Percentiles rank a stretch among this genome's conserved stretches.
These are phyloP conservation scores for Poecile montanus DNA, from an alignment of 2,797 vertebrate genomes.

Conservation along the genomic window DNA sequence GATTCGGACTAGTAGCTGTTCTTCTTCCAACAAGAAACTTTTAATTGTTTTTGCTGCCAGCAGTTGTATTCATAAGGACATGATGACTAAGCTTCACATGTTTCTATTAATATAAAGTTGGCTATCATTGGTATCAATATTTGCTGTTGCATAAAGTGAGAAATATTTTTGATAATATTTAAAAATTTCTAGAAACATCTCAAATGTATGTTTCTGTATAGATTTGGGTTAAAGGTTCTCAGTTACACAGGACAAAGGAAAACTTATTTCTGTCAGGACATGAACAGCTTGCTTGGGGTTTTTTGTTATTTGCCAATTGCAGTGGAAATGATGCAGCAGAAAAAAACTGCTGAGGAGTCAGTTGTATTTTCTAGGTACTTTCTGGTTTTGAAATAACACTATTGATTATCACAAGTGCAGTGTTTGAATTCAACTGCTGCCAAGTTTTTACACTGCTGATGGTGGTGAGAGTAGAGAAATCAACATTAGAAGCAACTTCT, in stretches of 20 bases:
- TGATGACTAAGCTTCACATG: slow-evolving; percentile 20
- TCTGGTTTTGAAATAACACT: slow-evolving; percentile 29
- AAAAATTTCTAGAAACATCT: background rate
- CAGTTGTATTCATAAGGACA: background rate
- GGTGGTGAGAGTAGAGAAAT: background rate
- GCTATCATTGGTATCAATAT: background rate
- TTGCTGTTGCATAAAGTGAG: background rate
- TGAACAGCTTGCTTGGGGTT: background rate
- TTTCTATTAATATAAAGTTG: slow-evolving; percentile 26
- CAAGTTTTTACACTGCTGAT: background rate
- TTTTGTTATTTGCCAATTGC: background rate
- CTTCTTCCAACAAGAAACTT: background rate
- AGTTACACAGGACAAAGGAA: background rate
- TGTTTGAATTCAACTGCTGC: background rate
- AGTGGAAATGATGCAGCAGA: slow-evolving; percentile 51
- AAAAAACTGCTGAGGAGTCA: slow-evolving; percentile 46
- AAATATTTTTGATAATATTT: background rate
- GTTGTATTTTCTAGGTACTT: slow-evolving; percentile 50
- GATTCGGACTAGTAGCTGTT: background rate
- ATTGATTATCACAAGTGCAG: background rate
- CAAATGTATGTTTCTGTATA: background rate
- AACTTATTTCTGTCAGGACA: background rate
- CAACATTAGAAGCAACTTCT: background rate
- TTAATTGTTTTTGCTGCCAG: background rate
- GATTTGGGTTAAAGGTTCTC: background rate